Conservation (phyloP, 2,797 vertebrate genomes). For the Tokudaia tokunoshimensis region DNA sequence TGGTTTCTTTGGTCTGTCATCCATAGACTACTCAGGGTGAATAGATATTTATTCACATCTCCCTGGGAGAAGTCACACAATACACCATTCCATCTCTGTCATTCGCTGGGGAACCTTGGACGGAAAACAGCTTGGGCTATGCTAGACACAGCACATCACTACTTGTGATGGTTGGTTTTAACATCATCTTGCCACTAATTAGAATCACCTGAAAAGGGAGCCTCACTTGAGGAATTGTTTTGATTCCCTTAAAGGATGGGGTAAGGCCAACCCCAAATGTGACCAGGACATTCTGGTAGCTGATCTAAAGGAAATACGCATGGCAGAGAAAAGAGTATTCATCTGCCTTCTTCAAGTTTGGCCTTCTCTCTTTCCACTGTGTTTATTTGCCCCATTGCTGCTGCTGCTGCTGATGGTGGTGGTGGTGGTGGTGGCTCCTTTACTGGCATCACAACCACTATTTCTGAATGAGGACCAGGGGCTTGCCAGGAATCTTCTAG, state of each 20-base stretch:
- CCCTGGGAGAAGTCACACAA: background rate
- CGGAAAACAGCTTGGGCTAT: background rate
- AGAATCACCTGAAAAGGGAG: background rate
- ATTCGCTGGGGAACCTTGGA: background rate
- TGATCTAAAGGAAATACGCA: background rate
- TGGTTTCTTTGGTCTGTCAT: background rate
- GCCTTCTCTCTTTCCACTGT: background rate
- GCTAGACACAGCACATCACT: background rate
- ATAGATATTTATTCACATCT: background rate
- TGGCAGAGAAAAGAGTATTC: background rate
- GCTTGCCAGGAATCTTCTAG: background rate
- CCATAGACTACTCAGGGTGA: background rate
- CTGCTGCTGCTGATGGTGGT: too few species aligned
- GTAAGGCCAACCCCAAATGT: background rate
- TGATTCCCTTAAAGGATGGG: background rate
- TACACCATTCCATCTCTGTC: background rate
- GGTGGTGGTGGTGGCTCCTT: too few species aligned
- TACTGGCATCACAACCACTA: background rate
- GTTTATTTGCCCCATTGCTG: background rate
- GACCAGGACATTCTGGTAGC: background rate
- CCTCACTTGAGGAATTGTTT: background rate
- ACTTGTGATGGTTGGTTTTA: background rate
- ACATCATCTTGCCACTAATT: background rate
- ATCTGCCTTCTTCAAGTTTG: background rate
- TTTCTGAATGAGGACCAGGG: background rate